Evolutionary conservation across 2,888 invertebrate species (phyloP).

Genomic region (Melolontha melolontha): DNA sequence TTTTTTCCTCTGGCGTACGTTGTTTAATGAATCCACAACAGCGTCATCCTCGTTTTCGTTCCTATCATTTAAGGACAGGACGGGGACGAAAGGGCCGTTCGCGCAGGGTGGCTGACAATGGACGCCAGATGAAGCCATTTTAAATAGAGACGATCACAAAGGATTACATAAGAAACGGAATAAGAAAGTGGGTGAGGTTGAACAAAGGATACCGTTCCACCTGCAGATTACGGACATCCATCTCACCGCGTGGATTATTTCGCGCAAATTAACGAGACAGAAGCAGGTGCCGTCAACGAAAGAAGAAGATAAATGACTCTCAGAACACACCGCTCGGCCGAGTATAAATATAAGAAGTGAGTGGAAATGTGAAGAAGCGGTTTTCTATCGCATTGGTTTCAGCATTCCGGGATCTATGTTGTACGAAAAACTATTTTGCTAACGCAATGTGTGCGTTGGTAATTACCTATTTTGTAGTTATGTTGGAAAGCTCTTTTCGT

Average conservation of each 20-base stretch:
- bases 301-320: slow-evolving; percentile 50
- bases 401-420: slow-evolving; percentile 54
- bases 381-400: slow-evolving; percentile 46
- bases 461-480: slow-evolving; percentile 2
- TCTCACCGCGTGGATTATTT: slow-evolving; percentile 48
- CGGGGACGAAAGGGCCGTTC: too few species aligned
- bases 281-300: slow-evolving; percentile 47
- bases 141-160: slow-evolving; percentile 55
- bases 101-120: too few species aligned
- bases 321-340: slow-evolving; percentile 32
- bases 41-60: too few species aligned
- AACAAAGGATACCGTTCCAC: slow-evolving; percentile 55
- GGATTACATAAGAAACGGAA: slow-evolving; percentile 54
- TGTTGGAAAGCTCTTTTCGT: too few species aligned
- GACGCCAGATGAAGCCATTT: slow-evolving; percentile 54
- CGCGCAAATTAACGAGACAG: slow-evolving; percentile 51
- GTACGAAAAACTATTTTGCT: slow-evolving; percentile 19
- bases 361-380: slow-evolving; percentile 16
- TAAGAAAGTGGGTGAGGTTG: slow-evolving; percentile 51
- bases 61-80: too few species aligned
- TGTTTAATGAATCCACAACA: too few species aligned
- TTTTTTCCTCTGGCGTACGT: too few species aligned
- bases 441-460: too few species aligned
- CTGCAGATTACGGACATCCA: slow-evolving; percentile 53
- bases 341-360: slow-evolving; percentile 56